A percentile compares a stretch with the other conserved stretches of the same genome.
These are phyloP conservation scores for Acrobeloides nanus DNA, from an alignment of 2,888 invertebrate species.

Conservation along the genomic window DNA sequence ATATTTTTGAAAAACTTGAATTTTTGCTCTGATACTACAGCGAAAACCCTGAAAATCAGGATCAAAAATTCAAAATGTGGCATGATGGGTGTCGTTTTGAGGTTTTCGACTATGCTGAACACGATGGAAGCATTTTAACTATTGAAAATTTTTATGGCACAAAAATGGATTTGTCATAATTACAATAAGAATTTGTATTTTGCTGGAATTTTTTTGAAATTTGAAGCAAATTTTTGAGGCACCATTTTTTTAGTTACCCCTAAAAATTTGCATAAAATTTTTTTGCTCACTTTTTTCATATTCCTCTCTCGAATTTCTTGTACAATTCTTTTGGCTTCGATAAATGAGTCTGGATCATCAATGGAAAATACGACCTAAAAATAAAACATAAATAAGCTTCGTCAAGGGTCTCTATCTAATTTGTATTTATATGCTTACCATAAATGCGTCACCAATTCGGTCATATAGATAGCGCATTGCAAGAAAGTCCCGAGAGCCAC, in stretches of 20 bases:
- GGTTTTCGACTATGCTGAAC: too few species aligned
- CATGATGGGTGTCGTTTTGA: too few species aligned
- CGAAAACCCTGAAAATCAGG: constrained; percentile 1
- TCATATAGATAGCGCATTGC: constrained; percentile 51
- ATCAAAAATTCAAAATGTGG: too few species aligned
- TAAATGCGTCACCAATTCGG: constrained; percentile 45
- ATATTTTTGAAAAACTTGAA: constrained; percentile 8
- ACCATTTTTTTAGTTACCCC: too few species aligned
- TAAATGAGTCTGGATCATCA: constrained; percentile 32
- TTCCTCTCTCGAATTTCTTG: constrained; percentile 32
- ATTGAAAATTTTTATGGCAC: too few species aligned
- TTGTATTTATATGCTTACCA: constrained; percentile 24
- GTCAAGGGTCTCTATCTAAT: background rate
- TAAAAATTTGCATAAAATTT: too few species aligned
- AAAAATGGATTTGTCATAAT: too few species aligned
- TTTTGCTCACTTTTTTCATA: constrained; percentile 22
- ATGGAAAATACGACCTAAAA: constrained; percentile 41
- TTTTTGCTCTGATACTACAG: constrained; percentile 3
- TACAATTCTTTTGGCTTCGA: constrained; percentile 38
- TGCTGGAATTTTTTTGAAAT: too few species aligned
- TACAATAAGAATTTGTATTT: too few species aligned
- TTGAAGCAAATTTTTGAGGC: too few species aligned
- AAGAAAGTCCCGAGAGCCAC: constrained; percentile 48
- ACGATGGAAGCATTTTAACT: too few species aligned
- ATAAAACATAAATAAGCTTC: constrained; percentile 1